phyloP scores from a whole-genome alignment of 2,113 vertebrate species.

The Psephotus haematonotus region DNA sequence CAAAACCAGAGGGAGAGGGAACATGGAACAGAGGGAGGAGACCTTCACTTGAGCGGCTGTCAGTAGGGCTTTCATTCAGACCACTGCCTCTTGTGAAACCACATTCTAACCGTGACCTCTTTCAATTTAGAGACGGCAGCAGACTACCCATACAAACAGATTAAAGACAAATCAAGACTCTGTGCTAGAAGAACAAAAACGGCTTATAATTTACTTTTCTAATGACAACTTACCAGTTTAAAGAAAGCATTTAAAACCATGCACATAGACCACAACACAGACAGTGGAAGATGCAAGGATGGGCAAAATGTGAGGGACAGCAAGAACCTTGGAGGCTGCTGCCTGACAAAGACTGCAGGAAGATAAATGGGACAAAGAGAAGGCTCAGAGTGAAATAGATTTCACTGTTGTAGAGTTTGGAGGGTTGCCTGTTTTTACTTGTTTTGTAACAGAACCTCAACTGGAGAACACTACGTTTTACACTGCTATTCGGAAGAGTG shows the following conservation, averaged over 20 bases:
- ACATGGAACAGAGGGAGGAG: not conserved
- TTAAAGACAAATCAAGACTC: not conserved
- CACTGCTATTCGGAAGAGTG: not conserved
- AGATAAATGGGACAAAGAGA: not conserved
- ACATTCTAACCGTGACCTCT: not conserved
- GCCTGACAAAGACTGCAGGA: not conserved
- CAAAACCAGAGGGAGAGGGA: not conserved
- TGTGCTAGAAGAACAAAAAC: not conserved
- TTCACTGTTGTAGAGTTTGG: not conserved
- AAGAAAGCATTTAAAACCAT: not conserved
- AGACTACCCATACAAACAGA: not conserved
- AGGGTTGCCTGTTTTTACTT: not conserved
- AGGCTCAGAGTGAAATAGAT: not conserved
- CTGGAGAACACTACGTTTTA: not conserved
- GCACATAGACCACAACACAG: not conserved
- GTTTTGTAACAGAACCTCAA: not conserved
- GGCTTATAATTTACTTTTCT: not conserved
- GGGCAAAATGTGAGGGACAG: not conserved
- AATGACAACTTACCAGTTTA: not conserved
- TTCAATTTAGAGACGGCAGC: not conserved
- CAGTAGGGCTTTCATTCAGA: not conserved
- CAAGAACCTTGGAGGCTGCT: not conserved
- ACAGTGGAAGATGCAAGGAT: not conserved
- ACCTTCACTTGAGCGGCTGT: not conserved
- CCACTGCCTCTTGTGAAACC: not conserved